Evolutionary conservation across 1,140 invertebrate species (phyloP), one percentile per base, ranked within the genome.

Genomic region (Drosophila suzukii): DNA sequence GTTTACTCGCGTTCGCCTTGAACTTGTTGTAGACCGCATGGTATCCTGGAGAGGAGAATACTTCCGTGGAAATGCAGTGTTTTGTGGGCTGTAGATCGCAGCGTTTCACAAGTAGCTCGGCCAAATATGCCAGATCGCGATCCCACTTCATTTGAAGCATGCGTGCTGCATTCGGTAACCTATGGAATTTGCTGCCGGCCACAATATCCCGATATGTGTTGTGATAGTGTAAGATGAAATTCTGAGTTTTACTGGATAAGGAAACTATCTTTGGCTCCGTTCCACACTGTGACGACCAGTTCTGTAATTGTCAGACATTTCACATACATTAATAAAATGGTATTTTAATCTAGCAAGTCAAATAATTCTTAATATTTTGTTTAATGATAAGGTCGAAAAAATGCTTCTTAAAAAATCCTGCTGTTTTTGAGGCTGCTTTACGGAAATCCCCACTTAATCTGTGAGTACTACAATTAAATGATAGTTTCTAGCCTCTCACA

Each of bases 11-110:
- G 11, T 32, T 32, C 11, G 5, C 43, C n/a, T 32, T 57, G 12
- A 46, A 57, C 39, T 57, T 44, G 12, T 46, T 44, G 27, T 46
- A 57, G 4, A 20, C 55, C 5, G 12, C 6, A 20, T 57, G 27
- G 4, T 5, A 32, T 11, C 27, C 13, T 4, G 55, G 55, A 8
- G 39, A 12, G 12, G 27, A 8, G 6, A 30, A 44, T 24, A 20
- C 11, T 27, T 44, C 11, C n/a, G 55, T 57, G 27, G 55, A 57
- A 5, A 55, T 41, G 12, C 55, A 57, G n/a, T 17, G 27, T 2
- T 43, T n/a, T 5, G 55, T 30, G 15, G 55, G 55, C 5, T 13
- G 2, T 4, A 44, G 39, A 12, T 57, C 39, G 12, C 55, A 57
- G n/a, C 39, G 55, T n/a, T 3, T 57, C 4, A 57, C 15, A 39